phyloP scores from a whole-genome alignment of 2,113 vertebrate species.

The Indicator maculatus region DNA sequence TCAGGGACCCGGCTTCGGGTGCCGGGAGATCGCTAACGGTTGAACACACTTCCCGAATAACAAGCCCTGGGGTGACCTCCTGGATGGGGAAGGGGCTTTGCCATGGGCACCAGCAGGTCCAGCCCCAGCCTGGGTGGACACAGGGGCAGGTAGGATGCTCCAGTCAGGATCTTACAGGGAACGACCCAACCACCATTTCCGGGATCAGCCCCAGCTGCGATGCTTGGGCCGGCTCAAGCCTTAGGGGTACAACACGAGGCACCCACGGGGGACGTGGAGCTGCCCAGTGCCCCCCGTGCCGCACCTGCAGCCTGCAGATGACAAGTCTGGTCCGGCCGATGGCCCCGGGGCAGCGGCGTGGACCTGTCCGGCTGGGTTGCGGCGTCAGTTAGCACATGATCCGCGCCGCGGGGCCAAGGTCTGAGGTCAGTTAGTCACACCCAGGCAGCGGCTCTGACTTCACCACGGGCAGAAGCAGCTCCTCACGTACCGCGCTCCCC shows the following conservation, averaged over 20 bases:
- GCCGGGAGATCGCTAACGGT: rapidly evolving
- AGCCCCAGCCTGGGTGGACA: rapidly evolving
- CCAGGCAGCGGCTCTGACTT: conserved; percentile 66
- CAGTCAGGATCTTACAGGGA: not conserved
- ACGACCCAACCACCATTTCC: rapidly evolving
- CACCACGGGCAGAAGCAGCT: conserved; percentile 55
- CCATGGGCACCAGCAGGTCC: rapidly evolving
- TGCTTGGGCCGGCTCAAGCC: rapidly evolving
- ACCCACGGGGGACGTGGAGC: not conserved
- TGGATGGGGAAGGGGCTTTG: not conserved
- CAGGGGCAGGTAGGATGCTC: not conserved
- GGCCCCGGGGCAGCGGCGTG: conserved; percentile 18
- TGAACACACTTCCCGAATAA: rapidly evolving
- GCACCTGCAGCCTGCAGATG: not conserved
- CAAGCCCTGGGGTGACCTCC: rapidly evolving
- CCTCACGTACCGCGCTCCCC: conserved; percentile 58
- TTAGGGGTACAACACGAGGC: not conserved
- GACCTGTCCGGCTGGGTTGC: conserved; percentile 40
- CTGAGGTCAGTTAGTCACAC: conserved; percentile 65
- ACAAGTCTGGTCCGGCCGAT: conserved; percentile 1
- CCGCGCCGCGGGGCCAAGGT: conserved; percentile 52
- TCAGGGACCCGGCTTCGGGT: not conserved
- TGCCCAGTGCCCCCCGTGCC: not conserved
- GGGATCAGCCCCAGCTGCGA: rapidly evolving
- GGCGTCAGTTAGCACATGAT: conserved; percentile 59